Conservation (phyloP, 1,140 invertebrate genomes). For the Pectinophora gossypiella region DNA sequence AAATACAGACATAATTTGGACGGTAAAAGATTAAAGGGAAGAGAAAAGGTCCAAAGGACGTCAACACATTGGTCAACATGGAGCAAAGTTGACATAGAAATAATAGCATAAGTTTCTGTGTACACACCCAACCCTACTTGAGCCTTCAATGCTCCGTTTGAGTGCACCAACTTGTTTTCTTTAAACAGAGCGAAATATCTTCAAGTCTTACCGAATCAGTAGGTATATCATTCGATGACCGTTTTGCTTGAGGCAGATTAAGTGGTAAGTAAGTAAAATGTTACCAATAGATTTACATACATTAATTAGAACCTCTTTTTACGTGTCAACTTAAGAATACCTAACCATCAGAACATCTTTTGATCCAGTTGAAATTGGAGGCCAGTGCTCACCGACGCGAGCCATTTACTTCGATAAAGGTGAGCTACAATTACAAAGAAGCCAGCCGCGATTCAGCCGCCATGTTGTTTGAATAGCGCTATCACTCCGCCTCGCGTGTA, state of each 20-base stretch:
- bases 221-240: too few relatives aligned
- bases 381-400: constrained; percentile 20
- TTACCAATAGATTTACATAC: too few relatives aligned
- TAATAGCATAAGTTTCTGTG: constrained; percentile 66
- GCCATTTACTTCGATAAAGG: constrained; percentile 19
- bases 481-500: constrained; percentile 34
- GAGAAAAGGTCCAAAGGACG: constrained; percentile 26
- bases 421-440: constrained; percentile 41
- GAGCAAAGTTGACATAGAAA: constrained; percentile 59
- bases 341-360: too few relatives aligned
- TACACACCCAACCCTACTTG: constrained; percentile 52
- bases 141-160: constrained; percentile 50
- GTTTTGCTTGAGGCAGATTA: too few relatives aligned
- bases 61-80: constrained; percentile 63
- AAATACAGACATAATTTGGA: constrained; percentile 22
- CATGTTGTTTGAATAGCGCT: constrained; percentile 31
- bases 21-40: constrained; percentile 58
- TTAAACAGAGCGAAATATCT: constrained; percentile 53
- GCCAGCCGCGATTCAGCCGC: constrained; percentile 25
- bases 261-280: too few relatives aligned
- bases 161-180: constrained; percentile 60
- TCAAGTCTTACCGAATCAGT: too few relatives aligned
- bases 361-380: constrained; percentile 39
- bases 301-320: too few relatives aligned
- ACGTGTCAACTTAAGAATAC: too few relatives aligned